Base-by-base conservation (phyloP, 2,888 invertebrate genomes). In the Leptinotarsa juncta region DNA sequence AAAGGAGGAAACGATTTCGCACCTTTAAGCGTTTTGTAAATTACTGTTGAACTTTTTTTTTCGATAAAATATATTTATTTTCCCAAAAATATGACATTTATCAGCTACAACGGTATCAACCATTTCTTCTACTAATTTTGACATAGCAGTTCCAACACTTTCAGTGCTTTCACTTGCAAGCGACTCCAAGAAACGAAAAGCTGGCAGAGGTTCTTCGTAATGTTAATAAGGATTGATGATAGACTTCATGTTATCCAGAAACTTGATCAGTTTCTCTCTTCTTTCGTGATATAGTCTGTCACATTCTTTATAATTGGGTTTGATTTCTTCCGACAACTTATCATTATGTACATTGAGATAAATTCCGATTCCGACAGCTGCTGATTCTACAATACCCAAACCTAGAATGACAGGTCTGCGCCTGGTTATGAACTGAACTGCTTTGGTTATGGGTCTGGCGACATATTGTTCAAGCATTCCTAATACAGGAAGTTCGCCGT, bases 381-480 rank as follows among this genome's bases (percentile, higher is more conserved):
- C 93, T 0, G 92, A 92, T 7, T 87, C 71, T 66, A 85, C 79
- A 51, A 89, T 84, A 77, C 87, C 86, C 26, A 93, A 85, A 1
- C 92, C 92, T 1, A 92, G 91, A 81, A 93, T 90, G 78, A 92
- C 90, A 0, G 93, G 93, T 75, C 93, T 88, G 20, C 88, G 71
- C 1, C 88, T 88, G 73, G 89, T 89, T 0, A 90, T 88, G 55
- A 89, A 86, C 74, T 89, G 89, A 72, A 92, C 88, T 1, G 91
- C 91, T 72, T 89, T 86, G 3, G 91, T 89, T 48, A 93, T 83
- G 57, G 90, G 83, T 72, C 88, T 88, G 0, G 89, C 90, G 1
- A 92, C 86, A 18, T 90, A 91, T 84, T 92, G 92, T 79, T 93
- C 92, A 23, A 93, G 85, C 83, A 91, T 91, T 2, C 92, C 92